These are phyloP conservation scores for Folsomia candida DNA, from an alignment of 2,888 invertebrate species.

Conservation along the genomic window DNA sequence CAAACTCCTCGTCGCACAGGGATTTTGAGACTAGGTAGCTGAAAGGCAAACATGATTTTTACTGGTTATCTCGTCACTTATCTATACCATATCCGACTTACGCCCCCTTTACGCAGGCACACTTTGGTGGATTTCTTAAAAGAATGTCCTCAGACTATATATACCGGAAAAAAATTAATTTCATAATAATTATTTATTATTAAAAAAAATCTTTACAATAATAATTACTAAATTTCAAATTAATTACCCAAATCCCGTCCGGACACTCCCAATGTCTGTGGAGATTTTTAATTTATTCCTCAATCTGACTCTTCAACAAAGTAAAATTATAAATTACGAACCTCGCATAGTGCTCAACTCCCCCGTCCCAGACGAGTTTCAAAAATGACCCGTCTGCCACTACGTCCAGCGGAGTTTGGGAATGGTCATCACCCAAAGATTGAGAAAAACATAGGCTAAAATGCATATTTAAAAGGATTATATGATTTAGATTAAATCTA, in stretches of 20 bases:
- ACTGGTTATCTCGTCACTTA: too few species aligned
- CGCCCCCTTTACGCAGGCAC: conserved; percentile 38
- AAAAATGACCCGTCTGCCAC: conserved; percentile 4
- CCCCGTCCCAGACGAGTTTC: conserved; percentile 18
- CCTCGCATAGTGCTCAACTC: conserved; percentile 18
- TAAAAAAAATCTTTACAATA: too few species aligned
- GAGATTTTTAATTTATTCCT: too few species aligned
- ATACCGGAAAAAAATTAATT: too few species aligned
- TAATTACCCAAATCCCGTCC: conserved; percentile 40
- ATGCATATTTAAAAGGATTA: background rate
- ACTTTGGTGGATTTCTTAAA: conserved; percentile 7
- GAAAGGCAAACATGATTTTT: background rate
- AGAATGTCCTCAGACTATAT: conserved; percentile 32
- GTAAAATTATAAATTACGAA: too few species aligned
- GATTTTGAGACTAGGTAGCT: conserved; percentile 29
- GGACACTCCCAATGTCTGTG: conserved; percentile 37
- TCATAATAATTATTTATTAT: too few species aligned
- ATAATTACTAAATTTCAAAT: too few species aligned
- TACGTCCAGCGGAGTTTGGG: conserved; percentile 14
- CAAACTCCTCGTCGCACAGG: conserved; percentile 35
- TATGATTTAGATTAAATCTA: background rate
- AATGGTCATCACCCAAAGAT: conserved; percentile 5
- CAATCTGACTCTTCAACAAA: too few species aligned
- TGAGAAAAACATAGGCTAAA: conserved; percentile 9
- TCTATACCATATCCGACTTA: too few species aligned